Evolutionary conservation across 2,888 invertebrate species (phyloP).

Genomic region (Ochropleura leucogaster): DNA sequence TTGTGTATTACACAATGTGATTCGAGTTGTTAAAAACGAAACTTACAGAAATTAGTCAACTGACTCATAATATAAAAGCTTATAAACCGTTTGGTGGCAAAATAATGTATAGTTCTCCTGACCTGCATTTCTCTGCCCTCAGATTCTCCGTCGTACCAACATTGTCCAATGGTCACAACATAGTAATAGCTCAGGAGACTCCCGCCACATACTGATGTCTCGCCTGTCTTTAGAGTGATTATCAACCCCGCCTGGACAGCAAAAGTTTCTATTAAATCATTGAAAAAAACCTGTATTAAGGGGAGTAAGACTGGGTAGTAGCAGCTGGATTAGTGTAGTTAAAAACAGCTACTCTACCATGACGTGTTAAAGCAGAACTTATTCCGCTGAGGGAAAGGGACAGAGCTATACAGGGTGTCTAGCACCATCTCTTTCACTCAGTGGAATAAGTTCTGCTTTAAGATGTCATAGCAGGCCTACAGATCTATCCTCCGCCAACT

Average conservation of each 20-base stretch:
- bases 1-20: background rate
- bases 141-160: conserved; percentile 41
- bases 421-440: no score
- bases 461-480: no score
- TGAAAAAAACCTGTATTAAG: background rate
- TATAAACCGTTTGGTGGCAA: background rate
- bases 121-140: conserved; percentile 31
- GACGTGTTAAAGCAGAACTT: no score
- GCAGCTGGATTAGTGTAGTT: no score
- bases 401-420: no score
- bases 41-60: background rate
- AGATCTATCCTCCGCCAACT: no score
- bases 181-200: conserved; percentile 24
- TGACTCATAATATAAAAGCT: background rate
- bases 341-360: no score
- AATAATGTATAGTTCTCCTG: background rate
- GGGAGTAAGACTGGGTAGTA: no score
- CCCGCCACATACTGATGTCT: conserved; percentile 42
- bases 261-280: background rate
- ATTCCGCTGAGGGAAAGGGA: no score
- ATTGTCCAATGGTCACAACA: conserved; percentile 32
- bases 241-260: conserved; percentile 41
- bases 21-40: background rate
- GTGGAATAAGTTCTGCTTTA: no score
- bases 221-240: conserved; percentile 28